phyloP scores from a whole-genome alignment of 2,888 invertebrate species.

The Matsumyia berberina region DNA sequence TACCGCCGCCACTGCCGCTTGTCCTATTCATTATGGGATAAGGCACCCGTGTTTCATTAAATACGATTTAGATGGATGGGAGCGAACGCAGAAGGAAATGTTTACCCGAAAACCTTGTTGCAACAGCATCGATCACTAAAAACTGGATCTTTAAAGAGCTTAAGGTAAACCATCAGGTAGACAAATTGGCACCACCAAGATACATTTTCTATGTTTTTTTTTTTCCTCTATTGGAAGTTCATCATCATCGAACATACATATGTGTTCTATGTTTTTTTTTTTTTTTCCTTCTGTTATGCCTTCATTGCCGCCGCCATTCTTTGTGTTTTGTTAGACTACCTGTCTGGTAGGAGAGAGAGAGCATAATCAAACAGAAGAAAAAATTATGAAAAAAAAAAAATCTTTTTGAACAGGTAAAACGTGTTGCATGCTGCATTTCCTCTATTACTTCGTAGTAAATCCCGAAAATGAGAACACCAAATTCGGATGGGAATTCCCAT shows the following conservation, averaged over 20 bases:
- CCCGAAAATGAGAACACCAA: constrained; percentile 49
- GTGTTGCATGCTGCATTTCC: constrained; percentile 45
- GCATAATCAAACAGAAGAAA: constrained; percentile 41
- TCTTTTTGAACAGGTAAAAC: constrained; percentile 59
- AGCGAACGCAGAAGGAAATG: constrained; percentile 46
- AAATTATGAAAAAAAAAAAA: constrained; percentile 43
- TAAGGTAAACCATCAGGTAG: constrained; percentile 64
- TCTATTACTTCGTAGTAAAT: constrained; percentile 12
- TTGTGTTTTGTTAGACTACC: constrained; percentile 63
- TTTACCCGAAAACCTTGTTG: constrained; percentile 51
- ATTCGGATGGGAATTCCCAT: constrained; percentile 75
- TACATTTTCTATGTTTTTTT: constrained; percentile 30
- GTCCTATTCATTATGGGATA: constrained; percentile 74
- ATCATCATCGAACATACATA: constrained; percentile 30
- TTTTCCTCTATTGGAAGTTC: constrained; percentile 43
- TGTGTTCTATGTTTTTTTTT: constrained; percentile 8
- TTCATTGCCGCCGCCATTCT: constrained; percentile 6
- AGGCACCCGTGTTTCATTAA: constrained; percentile 73
- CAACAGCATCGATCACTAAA: constrained; percentile 52
- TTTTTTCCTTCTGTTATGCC: background rate
- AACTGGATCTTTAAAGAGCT: constrained; percentile 51
- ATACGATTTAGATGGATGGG: constrained; percentile 41
- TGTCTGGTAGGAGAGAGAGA: constrained; percentile 43
- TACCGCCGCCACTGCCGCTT: constrained; percentile 35
- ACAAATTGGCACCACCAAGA: constrained; percentile 70